Evolutionary conservation across 2,888 invertebrate species (phyloP), one percentile per base, ranked within the genome.

Genomic region (Agonopterix arenella): DNA sequence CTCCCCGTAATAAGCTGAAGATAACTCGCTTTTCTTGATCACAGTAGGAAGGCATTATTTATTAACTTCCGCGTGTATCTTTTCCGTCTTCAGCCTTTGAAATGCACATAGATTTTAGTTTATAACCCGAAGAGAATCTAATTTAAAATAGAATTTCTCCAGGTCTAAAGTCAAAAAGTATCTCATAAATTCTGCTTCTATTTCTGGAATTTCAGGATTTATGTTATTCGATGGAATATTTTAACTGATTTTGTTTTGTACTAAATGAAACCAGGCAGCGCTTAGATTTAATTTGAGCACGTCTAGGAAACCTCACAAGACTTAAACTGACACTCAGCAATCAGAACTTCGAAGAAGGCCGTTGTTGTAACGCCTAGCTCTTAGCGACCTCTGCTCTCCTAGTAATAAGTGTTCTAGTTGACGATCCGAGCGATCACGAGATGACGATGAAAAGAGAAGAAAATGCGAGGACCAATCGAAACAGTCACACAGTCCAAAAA

Each of bases 1-100:
- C 81, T 85, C 81, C 76, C 77, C 80, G 84, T 89, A 89, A 89
- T 86, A 88, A 89, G 88, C 85, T 83, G 82, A 82, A 84, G 85
- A 84, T 85, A 84, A 84, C 81, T 81, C 77, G 81, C 78, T 80
- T 82, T 82, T 82, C 82, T 83, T 80, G 81, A 83, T 84, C 80
- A 76, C 74, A 71, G 73, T 71, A 70, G 67, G 73, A 73, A 70
- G 68, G 64, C 65, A 73, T 72, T 71, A 72, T 71, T 76, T 71
- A 70, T 70, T 71, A 66, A 72, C 76, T 81, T 82, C 81, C 83
- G 82, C 68, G 73, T 80, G 70, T 68, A 47, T 50, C 57, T 59
- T 68, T 64, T 58, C 58, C 58, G 55, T 55, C 54, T 64, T 56
- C 49, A 57, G 54, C 53, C 52, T 55, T 54, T 52, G 44, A 47